A percentile compares a stretch with the other conserved stretches of the same genome.
These are phyloP conservation scores for Cyphomyrus discorhynchus DNA, from an alignment of 2,113 vertebrate genomes.

Conservation along the genomic window DNA sequence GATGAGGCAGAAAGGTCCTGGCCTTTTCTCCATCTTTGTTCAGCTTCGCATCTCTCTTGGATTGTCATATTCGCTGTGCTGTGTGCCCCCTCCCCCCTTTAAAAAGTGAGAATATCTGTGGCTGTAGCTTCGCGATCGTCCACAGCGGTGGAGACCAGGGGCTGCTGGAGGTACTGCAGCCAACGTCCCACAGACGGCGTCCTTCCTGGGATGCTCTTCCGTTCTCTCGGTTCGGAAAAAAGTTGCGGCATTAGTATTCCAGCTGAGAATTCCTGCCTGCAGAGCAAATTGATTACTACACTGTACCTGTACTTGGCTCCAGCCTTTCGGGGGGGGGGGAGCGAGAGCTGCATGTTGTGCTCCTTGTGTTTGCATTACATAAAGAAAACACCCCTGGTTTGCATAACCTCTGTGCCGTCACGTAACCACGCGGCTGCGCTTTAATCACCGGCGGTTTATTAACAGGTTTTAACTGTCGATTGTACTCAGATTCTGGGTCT, in stretches of 20 bases:
- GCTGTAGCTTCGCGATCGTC: not conserved
- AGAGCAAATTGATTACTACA: conserved; percentile 86
- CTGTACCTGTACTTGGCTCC: conserved; percentile 79
- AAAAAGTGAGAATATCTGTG: not conserved
- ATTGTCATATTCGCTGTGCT: not conserved
- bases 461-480: not conserved
- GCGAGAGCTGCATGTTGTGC: conserved; percentile 72
- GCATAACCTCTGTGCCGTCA: conserved; percentile 19
- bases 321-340: conserved; percentile 62
- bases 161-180: not conserved
- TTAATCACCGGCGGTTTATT: not conserved
- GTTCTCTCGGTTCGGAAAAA: conserved; percentile 52
- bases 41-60: conserved; percentile 28
- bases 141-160: not conserved
- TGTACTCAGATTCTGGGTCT: not conserved
- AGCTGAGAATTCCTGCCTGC: conserved; percentile 75
- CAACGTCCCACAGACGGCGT: not conserved
- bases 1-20: conserved; percentile 16
- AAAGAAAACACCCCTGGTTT: conserved; percentile 61
- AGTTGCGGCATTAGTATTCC: conserved; percentile 73
- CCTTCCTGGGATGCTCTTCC: conserved; percentile 57
- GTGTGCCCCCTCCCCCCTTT: not conserved
- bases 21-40: conserved; percentile 30
- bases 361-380: conserved; percentile 65
- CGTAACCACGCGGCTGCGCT: not conserved